phyloP scores from a whole-genome alignment of 2,888 invertebrate species.

The Tetragnatha montana region DNA sequence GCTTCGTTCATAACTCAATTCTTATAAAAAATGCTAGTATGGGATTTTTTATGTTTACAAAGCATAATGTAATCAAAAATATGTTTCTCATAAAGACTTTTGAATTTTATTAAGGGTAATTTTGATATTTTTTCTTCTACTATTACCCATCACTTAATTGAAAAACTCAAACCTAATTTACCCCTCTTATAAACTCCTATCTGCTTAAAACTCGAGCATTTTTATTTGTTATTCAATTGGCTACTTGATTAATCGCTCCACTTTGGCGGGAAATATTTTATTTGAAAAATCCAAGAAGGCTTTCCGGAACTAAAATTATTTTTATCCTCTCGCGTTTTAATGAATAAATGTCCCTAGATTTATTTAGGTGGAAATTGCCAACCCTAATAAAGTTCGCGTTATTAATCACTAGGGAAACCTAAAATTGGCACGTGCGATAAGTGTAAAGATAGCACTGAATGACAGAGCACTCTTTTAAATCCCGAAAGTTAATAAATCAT shows the following conservation, averaged over 20 bases:
- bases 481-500: slow-evolving; percentile 46
- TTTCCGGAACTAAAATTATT: slow-evolving; percentile 34
- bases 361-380: slow-evolving; percentile 62
- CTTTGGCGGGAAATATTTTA: neutral
- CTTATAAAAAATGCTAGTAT: too few species aligned
- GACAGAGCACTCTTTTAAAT: slow-evolving; percentile 30
- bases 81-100: too few species aligned
- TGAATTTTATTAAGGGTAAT: too few species aligned
- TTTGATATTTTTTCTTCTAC: too few species aligned
- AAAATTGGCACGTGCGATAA: slow-evolving; percentile 61
- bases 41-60: too few species aligned
- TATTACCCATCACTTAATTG: too few species aligned
- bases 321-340: slow-evolving; percentile 50
- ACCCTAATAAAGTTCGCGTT: slow-evolving; percentile 39
- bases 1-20: too few species aligned
- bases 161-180: too few species aligned
- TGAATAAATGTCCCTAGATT: slow-evolving; percentile 49
- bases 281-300: slow-evolving; percentile 8
- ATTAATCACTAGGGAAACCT: slow-evolving; percentile 55
- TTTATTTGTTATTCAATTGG: slow-evolving; percentile 39
- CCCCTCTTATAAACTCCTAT: too few species aligned
- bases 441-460: slow-evolving; percentile 50
- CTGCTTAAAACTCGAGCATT: neutral
- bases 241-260: slow-evolving; percentile 20
- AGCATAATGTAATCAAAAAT: too few species aligned